Evolutionary conservation across 2,888 invertebrate genomes (phyloP), one percentile per base, ranked within the genome.

Genomic region (Cataglyphis rosenhaueri): DNA sequence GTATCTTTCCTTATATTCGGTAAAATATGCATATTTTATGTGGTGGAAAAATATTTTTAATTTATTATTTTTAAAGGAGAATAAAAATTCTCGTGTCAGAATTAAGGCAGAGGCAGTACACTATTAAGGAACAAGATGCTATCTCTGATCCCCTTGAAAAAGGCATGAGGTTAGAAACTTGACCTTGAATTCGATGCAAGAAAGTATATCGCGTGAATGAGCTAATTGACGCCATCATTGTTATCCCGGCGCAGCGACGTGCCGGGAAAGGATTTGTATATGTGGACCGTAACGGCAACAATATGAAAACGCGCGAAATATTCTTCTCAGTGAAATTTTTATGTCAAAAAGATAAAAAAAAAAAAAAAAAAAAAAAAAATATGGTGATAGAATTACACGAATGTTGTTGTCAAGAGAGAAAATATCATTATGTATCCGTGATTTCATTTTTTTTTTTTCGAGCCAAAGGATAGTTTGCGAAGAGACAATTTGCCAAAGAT

Each of bases 121-220:
- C 3, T n/a, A 32, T 48, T 62, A 29, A n/a, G 35, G 38, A 76
- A 76, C 55, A 25, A 29, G 3, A 57, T 32, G 15, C 6, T 59
- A 32, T 32, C 8, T 32, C 4, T 8, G 21, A 21, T 57, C 18
- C 2, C 2, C 6, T 59, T 68, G 12, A 70, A 59, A 70, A 8
- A 70, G 18, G 44, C n/a, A 70, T 12, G 12, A 70, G 12, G 44
- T 35, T 78, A 44, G 32, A 79, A 70, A 79, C 25, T 57, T n/a
- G 68, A 68, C 32, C 78, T 79, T 78, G 64, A 66, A 70, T 61
- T 52, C 3, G 18, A 5, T 48, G 62, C 64, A 85, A 75, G 81
- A 85, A 88, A 84, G 83, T 86, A 35, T 41, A 65, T 82, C 84
- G 82, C 82, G 85, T 84, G 81, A 86, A 86, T 87, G 81, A 82